phyloP scores from a whole-genome alignment of 2,797 vertebrate species.

The Anguilla anguilla region DNA sequence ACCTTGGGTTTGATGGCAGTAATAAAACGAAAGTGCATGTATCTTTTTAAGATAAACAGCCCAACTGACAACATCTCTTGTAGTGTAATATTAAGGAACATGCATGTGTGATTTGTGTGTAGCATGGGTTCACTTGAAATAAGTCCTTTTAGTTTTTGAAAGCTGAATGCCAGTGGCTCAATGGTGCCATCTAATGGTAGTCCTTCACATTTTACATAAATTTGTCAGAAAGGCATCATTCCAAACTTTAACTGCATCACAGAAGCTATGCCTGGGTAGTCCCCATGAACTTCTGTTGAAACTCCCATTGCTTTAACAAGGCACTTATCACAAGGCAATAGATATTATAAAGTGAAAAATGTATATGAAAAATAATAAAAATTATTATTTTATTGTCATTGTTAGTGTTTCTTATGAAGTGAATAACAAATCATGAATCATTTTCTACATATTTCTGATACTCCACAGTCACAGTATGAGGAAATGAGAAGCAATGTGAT shows the following conservation, averaged over 20 bases:
- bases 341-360: neutral
- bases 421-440: no score
- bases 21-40: neutral
- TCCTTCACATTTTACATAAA: neutral
- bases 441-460: no score
- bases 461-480: neutral
- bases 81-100: no score
- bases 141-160: neutral
- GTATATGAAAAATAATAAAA: no score
- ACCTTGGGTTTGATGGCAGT: neutral
- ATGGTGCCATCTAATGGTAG: slow-evolving; percentile 3
- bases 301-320: neutral
- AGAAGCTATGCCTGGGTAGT: neutral
- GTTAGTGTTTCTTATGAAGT: no score
- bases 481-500: neutral
- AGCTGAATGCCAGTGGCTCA: neutral
- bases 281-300: neutral
- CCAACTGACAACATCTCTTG: no score
- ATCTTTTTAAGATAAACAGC: neutral
- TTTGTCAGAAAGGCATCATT: neutral
- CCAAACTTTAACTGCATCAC: neutral
- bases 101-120: neutral
- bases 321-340: no score
- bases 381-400: no score
- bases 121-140: no score